Evolutionary conservation across 92 coral and sea anemone species (phyloP).

Genomic region (Pocillopora meandrina): DNA sequence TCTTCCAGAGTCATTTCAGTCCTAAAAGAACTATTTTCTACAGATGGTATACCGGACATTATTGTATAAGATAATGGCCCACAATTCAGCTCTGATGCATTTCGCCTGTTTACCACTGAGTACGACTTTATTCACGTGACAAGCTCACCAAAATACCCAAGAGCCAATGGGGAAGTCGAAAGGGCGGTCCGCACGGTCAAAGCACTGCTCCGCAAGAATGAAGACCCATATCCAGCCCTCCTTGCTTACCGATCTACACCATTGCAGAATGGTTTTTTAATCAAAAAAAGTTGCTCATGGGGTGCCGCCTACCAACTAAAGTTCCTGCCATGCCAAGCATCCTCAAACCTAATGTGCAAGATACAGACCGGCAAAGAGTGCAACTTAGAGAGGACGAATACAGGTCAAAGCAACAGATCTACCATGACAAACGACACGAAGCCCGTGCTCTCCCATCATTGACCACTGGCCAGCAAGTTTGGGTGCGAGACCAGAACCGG

Average conservation of each 20-base stretch:
- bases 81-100: constrained; percentile 2
- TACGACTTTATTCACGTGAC: constrained; percentile 55
- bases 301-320: constrained; percentile 40
- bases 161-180: constrained; percentile 65
- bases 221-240: constrained; percentile 31
- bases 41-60: constrained; percentile 55
- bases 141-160: constrained; percentile 58
- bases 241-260: constrained; percentile 41
- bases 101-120: constrained; percentile 8
- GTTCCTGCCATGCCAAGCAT: constrained; percentile 45
- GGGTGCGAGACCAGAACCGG: constrained; percentile 65
- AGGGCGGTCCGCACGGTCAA: constrained; percentile 50
- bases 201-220: constrained; percentile 42
- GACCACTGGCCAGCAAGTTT: constrained; percentile 50
- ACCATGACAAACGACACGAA: constrained; percentile 32
- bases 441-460: constrained; percentile 45
- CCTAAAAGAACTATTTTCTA: constrained; percentile 51
- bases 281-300: constrained; percentile 49
- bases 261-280: constrained; percentile 46
- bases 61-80: constrained; percentile 26
- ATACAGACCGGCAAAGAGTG: constrained; percentile 23
- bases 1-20: constrained; percentile 9
- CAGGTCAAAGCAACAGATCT: constrained; percentile 13
- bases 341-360: constrained; percentile 35
- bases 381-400: constrained; percentile 14